Evolutionary conservation across 2,888 invertebrate genomes (phyloP).

Genomic region (Ypsolopha sequella): DNA sequence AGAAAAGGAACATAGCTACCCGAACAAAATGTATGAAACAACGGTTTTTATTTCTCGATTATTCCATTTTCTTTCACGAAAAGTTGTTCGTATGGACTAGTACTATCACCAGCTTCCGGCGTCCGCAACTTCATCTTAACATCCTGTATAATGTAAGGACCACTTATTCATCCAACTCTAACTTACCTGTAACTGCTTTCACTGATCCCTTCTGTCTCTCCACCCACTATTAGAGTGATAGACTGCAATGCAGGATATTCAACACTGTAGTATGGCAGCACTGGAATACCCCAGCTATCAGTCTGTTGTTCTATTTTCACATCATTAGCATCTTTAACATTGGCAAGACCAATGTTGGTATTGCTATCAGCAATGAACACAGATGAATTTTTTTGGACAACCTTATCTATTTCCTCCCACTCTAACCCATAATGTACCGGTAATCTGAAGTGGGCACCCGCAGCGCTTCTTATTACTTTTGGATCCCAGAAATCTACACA

Average conservation of each 20-base stretch:
- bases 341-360: conserved; percentile 14
- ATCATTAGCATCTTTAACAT: conserved; percentile 15
- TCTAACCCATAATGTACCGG: conserved; percentile 74
- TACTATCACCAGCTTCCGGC: too few species aligned
- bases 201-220: conserved; percentile 92
- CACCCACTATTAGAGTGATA: conserved; percentile 83
- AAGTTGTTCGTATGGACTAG: too few species aligned
- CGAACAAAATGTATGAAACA: too few species aligned
- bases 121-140: too few species aligned
- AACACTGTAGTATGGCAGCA: conserved; percentile 74
- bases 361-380: conserved; percentile 80
- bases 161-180: neutral
- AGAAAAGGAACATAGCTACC: too few species aligned
- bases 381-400: conserved; percentile 56
- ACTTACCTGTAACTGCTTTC: conserved; percentile 73
- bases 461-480: conserved; percentile 87
- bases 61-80: too few species aligned
- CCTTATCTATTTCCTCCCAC: conserved; percentile 73
- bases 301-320: neutral
- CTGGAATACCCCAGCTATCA: conserved; percentile 43
- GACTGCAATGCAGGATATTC: conserved; percentile 66
- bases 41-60: too few species aligned
- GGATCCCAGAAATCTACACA: conserved; percentile 92
- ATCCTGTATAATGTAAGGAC: too few species aligned
- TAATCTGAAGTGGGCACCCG: conserved; percentile 88